These are phyloP conservation scores for Aphyosemion australe DNA, from an alignment of 2,113 vertebrate genomes.

Conservation along the genomic window DNA sequence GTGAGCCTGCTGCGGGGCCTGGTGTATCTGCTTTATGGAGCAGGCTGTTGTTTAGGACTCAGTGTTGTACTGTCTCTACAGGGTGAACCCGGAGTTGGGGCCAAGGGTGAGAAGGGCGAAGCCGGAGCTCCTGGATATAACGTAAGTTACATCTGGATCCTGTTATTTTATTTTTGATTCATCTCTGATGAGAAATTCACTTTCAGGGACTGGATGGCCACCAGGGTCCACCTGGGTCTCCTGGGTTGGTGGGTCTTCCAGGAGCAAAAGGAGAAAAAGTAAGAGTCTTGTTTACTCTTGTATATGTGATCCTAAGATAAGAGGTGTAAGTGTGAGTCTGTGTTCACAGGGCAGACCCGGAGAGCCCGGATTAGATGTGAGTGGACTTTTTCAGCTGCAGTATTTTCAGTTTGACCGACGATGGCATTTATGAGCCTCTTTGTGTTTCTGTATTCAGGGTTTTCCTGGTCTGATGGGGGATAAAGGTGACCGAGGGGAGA, in stretches of 20 bases:
- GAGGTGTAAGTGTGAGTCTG: constrained; percentile 1
- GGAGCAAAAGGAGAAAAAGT: constrained; percentile 97
- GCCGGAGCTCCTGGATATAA: constrained; percentile 65
- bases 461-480: constrained; percentile 91
- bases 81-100: constrained; percentile 80
- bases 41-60: constrained; percentile 26
- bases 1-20: constrained; percentile 70
- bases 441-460: constrained; percentile 77
- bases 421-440: background rate
- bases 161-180: background rate
- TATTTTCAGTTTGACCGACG: background rate
- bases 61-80: constrained; percentile 47
- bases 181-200: constrained; percentile 6
- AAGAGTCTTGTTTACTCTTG: constrained; percentile 8
- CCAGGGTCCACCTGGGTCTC: constrained; percentile 70
- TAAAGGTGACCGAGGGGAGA: constrained; percentile 89
- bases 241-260: constrained; percentile 90
- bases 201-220: constrained; percentile 63
- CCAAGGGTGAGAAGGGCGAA: constrained; percentile 79
- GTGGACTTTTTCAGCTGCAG: constrained; percentile 61
- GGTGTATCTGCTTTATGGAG: background rate
- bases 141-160: constrained; percentile 52
- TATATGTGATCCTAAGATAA: background rate
- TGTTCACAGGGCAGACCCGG: constrained; percentile 87
- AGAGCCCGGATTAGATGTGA: constrained; percentile 94